Evolutionary conservation across 2,888 invertebrate genomes (phyloP).

Genomic region (Aphidoletes aphidimyza): DNA sequence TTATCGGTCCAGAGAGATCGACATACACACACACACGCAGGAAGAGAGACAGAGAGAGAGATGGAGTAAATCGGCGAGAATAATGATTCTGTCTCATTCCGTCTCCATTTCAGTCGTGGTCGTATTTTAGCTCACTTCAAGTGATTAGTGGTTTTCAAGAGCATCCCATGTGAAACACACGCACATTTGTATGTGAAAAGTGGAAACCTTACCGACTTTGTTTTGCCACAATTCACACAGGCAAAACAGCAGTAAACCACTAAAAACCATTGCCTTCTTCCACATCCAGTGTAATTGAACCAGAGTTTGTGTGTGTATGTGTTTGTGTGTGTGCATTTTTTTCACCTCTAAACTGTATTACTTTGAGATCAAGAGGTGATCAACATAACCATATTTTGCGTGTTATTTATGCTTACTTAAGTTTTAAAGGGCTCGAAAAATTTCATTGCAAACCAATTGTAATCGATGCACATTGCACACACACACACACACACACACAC

Average conservation of each 20-base stretch:
- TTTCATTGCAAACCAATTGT: conserved; percentile 3
- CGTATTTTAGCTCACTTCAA: conserved; percentile 42
- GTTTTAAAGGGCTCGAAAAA: neutral
- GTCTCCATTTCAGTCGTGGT: no score
- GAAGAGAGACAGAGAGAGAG: neutral
- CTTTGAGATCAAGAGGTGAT: conserved; percentile 46
- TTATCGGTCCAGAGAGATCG: neutral
- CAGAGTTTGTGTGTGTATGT: neutral
- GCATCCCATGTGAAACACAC: conserved; percentile 38
- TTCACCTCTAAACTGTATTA: conserved; percentile 6
- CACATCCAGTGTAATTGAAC: neutral
- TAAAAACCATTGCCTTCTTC: neutral
- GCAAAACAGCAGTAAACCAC: neutral
- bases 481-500: neutral
- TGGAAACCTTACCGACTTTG: conserved; percentile 31
- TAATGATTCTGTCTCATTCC: neutral
- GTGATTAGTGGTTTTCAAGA: conserved; percentile 46
- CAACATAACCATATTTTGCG: conserved; percentile 49
- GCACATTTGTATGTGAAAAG: neutral
- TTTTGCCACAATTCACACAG: conserved; percentile 26
- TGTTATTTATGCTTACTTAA: conserved; percentile 44
- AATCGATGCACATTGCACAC: conserved; percentile 33
- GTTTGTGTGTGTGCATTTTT: neutral
- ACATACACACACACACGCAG: neutral
- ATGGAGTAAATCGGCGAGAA: neutral